These are phyloP conservation scores for Leptodactylus fuscus DNA, from an alignment of 2,113 vertebrate species.

Conservation along the genomic window DNA sequence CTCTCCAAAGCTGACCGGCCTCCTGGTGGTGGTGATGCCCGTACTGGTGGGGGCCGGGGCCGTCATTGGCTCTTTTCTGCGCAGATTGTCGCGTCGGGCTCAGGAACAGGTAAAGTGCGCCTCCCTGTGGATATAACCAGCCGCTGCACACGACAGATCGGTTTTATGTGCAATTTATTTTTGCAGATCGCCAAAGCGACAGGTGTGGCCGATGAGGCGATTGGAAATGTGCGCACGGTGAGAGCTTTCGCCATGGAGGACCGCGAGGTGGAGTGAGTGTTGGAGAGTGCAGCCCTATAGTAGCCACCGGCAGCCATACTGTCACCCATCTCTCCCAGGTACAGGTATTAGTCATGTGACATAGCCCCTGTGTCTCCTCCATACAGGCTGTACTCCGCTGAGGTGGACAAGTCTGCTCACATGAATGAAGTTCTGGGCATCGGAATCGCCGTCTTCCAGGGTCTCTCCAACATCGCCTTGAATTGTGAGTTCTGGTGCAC, in stretches of 20 bases:
- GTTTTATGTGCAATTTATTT: not conserved
- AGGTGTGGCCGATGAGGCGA: slow-evolving; percentile 86
- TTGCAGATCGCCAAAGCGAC: slow-evolving; percentile 90
- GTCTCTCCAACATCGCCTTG: slow-evolving; percentile 89
- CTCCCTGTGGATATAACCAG: not conserved
- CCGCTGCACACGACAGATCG: accelerated
- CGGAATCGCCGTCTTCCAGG: slow-evolving; percentile 93
- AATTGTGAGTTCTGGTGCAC: slow-evolving; percentile 82
- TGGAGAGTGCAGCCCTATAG: not conserved
- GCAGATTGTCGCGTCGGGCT: slow-evolving; percentile 84
- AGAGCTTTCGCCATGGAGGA: slow-evolving; percentile 95
- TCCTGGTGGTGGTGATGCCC: slow-evolving; percentile 84
- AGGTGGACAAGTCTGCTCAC: slow-evolving; percentile 83
- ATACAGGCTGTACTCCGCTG: slow-evolving; percentile 79
- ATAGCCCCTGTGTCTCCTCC: not conserved
- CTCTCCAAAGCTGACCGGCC: slow-evolving; percentile 86
- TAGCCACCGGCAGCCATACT: not conserved
- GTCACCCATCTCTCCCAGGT: not conserved
- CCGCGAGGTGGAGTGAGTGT: slow-evolving; percentile 75
- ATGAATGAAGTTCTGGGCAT: slow-evolving; percentile 86
- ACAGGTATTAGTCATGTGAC: not conserved
- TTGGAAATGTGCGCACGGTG: slow-evolving; percentile 90
- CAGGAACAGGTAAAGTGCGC: slow-evolving; percentile 86
- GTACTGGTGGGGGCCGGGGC: slow-evolving; percentile 83
- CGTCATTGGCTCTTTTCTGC: slow-evolving; percentile 84